Conservation (phyloP, 2,113 vertebrate species). For the Spilogale gracilis region DNA sequence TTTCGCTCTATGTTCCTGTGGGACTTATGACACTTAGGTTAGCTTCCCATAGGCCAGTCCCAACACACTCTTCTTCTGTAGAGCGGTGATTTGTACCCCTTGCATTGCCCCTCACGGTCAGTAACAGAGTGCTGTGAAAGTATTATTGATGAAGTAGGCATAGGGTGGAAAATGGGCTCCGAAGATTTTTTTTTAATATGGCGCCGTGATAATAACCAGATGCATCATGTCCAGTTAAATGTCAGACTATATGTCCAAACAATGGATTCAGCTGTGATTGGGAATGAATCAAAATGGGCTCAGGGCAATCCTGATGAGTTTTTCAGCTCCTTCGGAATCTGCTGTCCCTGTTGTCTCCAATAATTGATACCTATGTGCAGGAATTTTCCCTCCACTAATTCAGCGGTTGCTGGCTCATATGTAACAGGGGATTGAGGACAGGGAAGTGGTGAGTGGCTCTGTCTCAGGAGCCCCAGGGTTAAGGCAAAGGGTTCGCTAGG, state of each 20-base stretch:
- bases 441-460: no score
- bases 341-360: not conserved
- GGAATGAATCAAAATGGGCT: not conserved
- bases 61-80: not conserved
- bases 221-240: not conserved
- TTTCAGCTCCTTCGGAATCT: not conserved
- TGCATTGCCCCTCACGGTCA: not conserved
- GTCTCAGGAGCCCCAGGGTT: not conserved
- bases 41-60: not conserved
- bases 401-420: not conserved
- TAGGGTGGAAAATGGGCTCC: not conserved
- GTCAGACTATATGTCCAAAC: not conserved
- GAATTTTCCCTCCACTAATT: not conserved
- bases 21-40: not conserved
- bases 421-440: not conserved
- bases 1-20: not conserved
- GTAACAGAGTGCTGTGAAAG: not conserved
- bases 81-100: not conserved
- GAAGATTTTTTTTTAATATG: not conserved
- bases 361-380: not conserved
- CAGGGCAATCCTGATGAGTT: not conserved
- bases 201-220: not conserved
- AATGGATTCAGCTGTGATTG: not conserved
- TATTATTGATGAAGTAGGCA: not conserved
- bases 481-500: not conserved